These are phyloP conservation scores for Reinhardtius hippoglossoides DNA, from an alignment of 2,113 vertebrate species.

Conservation along the genomic window DNA sequence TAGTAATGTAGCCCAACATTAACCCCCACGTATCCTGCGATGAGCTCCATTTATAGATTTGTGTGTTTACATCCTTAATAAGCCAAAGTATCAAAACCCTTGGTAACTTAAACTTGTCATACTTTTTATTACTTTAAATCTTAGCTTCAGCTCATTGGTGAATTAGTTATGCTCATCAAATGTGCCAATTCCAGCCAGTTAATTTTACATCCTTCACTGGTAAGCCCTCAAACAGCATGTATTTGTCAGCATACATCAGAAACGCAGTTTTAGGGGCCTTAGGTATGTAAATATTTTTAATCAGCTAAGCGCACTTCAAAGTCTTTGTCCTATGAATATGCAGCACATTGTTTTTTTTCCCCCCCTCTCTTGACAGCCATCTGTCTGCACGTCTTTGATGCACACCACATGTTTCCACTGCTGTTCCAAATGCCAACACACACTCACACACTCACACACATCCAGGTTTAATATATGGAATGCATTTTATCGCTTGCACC, in stretches of 20 bases:
- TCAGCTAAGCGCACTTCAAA: conserved; percentile 79
- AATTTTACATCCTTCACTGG: conserved; percentile 25
- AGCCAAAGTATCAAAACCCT: conserved; percentile 16
- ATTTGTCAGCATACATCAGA: conserved; percentile 61
- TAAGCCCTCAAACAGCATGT: conserved; percentile 48
- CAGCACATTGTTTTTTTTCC: conserved; percentile 46
- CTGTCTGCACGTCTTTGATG: conserved; percentile 77
- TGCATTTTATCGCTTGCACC: conserved; percentile 27
- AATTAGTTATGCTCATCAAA: conserved; percentile 52
- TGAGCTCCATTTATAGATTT: conserved; percentile 1
- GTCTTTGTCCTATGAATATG: conserved; percentile 76
- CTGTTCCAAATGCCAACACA: conserved; percentile 60
- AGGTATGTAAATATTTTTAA: conserved; percentile 73
- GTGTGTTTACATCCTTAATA: conserved; percentile 16
- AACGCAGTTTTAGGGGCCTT: conserved; percentile 54
- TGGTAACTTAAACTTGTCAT: conserved; percentile 5
- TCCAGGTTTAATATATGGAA: conserved; percentile 43
- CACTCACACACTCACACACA: conserved; percentile 3
- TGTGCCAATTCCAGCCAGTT: conserved; percentile 43
- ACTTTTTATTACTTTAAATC: not conserved
- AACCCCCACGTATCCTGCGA: conserved; percentile 16
- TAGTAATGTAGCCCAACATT: conserved; percentile 47
- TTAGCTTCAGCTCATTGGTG: conserved; percentile 30
- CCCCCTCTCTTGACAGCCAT: conserved; percentile 59
- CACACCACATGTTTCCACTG: conserved; percentile 67